phyloP scores from a whole-genome alignment of 53 echinoderm and acorn worm genomes.

The Crossaster papposus region DNA sequence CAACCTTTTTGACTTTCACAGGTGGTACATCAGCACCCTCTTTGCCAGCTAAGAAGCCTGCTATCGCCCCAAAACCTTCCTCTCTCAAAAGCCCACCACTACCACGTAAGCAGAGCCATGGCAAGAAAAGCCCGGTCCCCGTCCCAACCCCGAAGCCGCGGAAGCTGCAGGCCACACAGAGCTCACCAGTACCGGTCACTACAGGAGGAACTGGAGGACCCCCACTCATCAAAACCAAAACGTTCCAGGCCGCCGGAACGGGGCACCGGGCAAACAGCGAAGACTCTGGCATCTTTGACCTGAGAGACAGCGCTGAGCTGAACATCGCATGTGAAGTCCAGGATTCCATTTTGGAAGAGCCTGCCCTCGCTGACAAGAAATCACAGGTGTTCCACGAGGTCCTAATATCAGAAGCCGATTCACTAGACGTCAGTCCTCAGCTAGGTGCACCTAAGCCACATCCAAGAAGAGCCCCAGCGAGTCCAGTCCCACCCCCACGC shows the following conservation, averaged over 20 bases:
- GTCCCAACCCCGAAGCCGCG: constrained; percentile 58
- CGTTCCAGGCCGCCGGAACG: constrained; percentile 8
- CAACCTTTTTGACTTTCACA: background rate
- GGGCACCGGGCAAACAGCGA: constrained; percentile 49
- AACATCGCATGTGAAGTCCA: background rate
- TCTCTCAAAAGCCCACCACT: constrained; percentile 19
- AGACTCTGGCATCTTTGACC: constrained; percentile 47
- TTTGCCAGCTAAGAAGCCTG: constrained; percentile 52
- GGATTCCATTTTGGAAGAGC: constrained; percentile 32
- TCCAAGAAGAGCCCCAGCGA: constrained; percentile 32
- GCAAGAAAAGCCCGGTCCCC: constrained; percentile 42
- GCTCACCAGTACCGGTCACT: background rate
- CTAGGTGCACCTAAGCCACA: background rate
- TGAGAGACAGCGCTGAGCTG: constrained; percentile 35
- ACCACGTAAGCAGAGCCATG: constrained; percentile 30
- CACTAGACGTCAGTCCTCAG: background rate
- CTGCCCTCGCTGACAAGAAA: background rate
- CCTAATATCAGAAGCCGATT: background rate
- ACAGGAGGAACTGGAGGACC: background rate
- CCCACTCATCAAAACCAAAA: constrained; percentile 27
- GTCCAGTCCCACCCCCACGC: constrained; percentile 59
- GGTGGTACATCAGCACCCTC: constrained; percentile 40
- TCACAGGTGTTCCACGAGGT: background rate
- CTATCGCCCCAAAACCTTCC: constrained; percentile 61
- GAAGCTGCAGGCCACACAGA: constrained; percentile 34